Percentiles rank a stretch among this genome's conserved stretches.
Evolutionary conservation across 2,797 vertebrate species (phyloP).

Genomic region (Typhlichthys eigenmanni): DNA sequence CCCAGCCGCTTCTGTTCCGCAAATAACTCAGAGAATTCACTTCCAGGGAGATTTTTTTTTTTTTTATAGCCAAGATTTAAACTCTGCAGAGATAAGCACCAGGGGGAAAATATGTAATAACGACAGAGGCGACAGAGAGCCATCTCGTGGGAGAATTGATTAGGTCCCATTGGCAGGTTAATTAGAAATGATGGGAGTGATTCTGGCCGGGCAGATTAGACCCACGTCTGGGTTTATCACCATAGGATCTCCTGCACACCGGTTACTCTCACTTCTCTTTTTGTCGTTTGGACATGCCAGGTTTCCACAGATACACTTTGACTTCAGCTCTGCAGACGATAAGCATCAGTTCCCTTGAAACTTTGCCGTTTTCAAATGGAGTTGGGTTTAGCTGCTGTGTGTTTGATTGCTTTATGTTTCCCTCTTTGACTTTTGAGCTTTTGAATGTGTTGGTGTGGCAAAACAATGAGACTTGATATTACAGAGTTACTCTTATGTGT

Average conservation of each 20-base stretch:
- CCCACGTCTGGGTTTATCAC: conserved; percentile 30
- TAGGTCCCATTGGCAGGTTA: conserved; percentile 44
- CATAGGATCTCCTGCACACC: neutral
- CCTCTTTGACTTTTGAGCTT: neutral
- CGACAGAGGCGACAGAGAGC: conserved; percentile 27
- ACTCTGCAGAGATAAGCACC: conserved; percentile 17
- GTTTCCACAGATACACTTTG: conserved; percentile 32
- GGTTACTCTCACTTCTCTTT: conserved; percentile 16
- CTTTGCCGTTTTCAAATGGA: neutral
- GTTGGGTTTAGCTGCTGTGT: neutral
- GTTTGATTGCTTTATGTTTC: conserved; percentile 2
- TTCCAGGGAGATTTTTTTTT: neutral
- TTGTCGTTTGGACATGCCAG: conserved; percentile 12
- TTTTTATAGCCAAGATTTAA: conserved; percentile 13
- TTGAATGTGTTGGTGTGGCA: neutral
- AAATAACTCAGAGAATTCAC: conserved; percentile 12
- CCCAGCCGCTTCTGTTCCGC: conserved; percentile 2
- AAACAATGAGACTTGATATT: neutral
- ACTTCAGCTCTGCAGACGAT: conserved; percentile 5
- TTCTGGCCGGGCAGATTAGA: conserved; percentile 32
- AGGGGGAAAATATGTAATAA: conserved; percentile 28
- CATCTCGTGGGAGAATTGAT: conserved; percentile 37
- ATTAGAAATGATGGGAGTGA: conserved; percentile 30
- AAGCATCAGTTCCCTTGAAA: conserved; percentile 9
- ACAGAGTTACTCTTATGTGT: neutral